phyloP scores from a whole-genome alignment of 2,888 invertebrate genomes.

The Heliconius hortense region DNA sequence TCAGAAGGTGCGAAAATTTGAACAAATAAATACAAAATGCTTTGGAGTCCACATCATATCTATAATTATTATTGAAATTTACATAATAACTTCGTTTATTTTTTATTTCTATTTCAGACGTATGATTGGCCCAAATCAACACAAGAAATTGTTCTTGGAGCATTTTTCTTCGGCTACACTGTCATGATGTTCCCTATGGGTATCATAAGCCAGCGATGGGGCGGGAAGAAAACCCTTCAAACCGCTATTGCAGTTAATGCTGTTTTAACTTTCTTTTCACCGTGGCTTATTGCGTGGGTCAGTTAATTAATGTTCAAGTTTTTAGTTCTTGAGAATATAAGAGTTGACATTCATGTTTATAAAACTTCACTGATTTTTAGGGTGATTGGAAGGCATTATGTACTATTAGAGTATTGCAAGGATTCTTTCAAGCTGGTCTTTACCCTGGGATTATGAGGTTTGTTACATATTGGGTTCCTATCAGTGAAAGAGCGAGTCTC shows the following conservation, averaged over 20 bases:
- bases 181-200: constrained; percentile 80
- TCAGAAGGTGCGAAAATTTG: no score
- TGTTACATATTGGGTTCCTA: constrained; percentile 87
- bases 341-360: no score
- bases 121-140: constrained; percentile 62
- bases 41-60: no score
- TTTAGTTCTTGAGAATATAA: no score
- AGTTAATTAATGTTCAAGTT: constrained; percentile 28
- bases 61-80: no score
- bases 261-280: constrained; percentile 48
- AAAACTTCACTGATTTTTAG: constrained; percentile 50
- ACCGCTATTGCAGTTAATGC: constrained; percentile 62
- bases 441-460: constrained; percentile 86
- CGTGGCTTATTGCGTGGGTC: constrained; percentile 48
- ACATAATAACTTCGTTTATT: no score
- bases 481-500: constrained; percentile 82
- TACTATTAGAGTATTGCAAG: constrained; percentile 86
- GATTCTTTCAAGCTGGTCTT: constrained; percentile 86
- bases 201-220: constrained; percentile 82
- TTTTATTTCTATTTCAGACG: constrained; percentile 47
- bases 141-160: constrained; percentile 65
- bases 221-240: constrained; percentile 81
- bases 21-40: no score
- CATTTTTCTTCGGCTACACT: constrained; percentile 81
- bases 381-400: constrained; percentile 83